Conservation (phyloP, 2,888 invertebrate genomes). For the Nephrotoma appendiculata region DNA sequence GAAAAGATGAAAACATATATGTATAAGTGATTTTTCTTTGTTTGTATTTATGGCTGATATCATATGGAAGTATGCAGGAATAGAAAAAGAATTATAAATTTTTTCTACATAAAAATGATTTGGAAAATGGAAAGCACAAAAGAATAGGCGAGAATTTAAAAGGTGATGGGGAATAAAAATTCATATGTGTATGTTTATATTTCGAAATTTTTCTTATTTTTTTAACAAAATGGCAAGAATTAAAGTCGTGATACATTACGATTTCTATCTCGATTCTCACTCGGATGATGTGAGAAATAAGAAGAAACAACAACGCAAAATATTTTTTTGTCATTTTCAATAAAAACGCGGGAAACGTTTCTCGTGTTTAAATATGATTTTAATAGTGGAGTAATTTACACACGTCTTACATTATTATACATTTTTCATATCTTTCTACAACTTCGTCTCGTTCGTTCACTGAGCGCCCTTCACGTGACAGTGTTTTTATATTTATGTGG, state of each 20-base stretch:
- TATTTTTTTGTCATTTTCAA: neutral
- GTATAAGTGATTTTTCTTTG: neutral
- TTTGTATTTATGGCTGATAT: neutral
- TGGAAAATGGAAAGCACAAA: neutral
- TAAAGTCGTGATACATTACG: neutral
- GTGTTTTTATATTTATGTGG: neutral
- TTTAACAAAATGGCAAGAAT: neutral
- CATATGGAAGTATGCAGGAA: neutral
- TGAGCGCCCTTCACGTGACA: neutral
- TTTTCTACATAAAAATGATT: neutral
- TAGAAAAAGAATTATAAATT: neutral
- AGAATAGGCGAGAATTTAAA: neutral
- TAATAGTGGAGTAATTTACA: neutral
- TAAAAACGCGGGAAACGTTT: neutral
- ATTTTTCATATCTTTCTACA: neutral
- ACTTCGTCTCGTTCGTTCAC: neutral
- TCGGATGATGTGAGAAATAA: neutral
- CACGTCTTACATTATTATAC: neutral
- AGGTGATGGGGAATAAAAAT: neutral
- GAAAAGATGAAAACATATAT: neutral
- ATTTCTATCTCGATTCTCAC: neutral
- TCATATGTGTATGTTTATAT: neutral
- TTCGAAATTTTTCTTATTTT: neutral
- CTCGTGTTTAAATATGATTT: neutral
- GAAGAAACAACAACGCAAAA: neutral